phyloP scores from a whole-genome alignment of 2,113 vertebrate species.

The Pluvialis apricaria region DNA sequence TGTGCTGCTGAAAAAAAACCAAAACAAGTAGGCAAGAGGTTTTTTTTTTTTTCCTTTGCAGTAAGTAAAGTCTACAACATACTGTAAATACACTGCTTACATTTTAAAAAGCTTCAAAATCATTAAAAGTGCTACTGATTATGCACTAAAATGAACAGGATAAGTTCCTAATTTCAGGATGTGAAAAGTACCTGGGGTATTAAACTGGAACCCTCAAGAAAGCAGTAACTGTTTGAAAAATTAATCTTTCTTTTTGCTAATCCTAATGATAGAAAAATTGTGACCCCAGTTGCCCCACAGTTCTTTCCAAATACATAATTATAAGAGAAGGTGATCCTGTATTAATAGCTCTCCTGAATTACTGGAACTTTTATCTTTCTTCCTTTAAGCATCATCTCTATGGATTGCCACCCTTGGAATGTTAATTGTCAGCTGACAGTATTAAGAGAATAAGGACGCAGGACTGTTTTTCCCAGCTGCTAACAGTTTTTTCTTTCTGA shows the following conservation, averaged over 20 bases:
- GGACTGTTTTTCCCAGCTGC: background rate
- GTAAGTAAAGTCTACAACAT: background rate
- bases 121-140: background rate
- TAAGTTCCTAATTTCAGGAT: background rate
- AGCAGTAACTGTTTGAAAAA: background rate
- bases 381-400: background rate
- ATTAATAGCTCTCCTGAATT: background rate
- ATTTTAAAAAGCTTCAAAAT: background rate
- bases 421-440: background rate
- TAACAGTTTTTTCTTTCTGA: background rate
- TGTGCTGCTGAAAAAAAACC: background rate
- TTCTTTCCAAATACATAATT: background rate
- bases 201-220: conserved; percentile 40
- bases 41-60: background rate
- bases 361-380: background rate
- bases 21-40: background rate
- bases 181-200: background rate
- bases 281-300: background rate
- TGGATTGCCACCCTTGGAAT: background rate
- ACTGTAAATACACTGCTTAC: background rate
- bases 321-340: background rate
- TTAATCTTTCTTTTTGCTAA: background rate
- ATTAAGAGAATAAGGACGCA: background rate
- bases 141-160: background rate
- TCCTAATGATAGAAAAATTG: background rate